Base-by-base conservation (phyloP, 1,140 invertebrate species). In the Helicoverpa zea region DNA sequence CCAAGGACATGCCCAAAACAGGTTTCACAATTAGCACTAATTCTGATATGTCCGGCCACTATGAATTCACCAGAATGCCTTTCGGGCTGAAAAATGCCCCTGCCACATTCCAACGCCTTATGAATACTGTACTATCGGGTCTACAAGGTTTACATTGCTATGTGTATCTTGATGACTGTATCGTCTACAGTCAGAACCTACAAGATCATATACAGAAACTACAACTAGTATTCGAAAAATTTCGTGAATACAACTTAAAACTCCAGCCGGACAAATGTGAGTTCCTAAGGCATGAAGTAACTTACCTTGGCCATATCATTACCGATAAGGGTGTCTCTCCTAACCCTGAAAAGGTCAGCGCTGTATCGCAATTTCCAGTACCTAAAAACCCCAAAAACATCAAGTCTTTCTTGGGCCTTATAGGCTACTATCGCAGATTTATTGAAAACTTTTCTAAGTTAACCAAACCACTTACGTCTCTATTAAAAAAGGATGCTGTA, bases 391-490 rank as follows among this genome's bases (percentile, higher is more conserved):
- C 73, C 13, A 91, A 94, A 81, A 82, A 94, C 5, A 82, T 96
- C 9, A 94, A 94, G 84, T 87, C 88, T 81, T 96, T 96, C 80
- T 52, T 92, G 82, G 88, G 87, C 52, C 83, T 92, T 64, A 82
- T 81, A 54, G 87, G 82, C 63, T 94, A 86, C 75, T 94, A 85
- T 86, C 87, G 89, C 80, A 85, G 81, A 43, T 87, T 89, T 81
- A 88, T 92, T 49, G 72, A 85, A 35, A 74, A 87, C 47, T 89
- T 87, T 80, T 88, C 83, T 58, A 79, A 88, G 73, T 58, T 88
- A 10, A 82, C 87, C 23, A 89, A 89, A 85, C 91, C 89, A 10
- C 82, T 90, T 30, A 61, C 59, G 18, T 61, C 18, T 30, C 23
- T 61, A 29, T 61, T 61, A 61, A 61, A 61, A 30, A 61, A 61